Evolutionary conservation across 2,888 invertebrate genomes (phyloP).

Genomic region (Drosophila fungiperda): DNA sequence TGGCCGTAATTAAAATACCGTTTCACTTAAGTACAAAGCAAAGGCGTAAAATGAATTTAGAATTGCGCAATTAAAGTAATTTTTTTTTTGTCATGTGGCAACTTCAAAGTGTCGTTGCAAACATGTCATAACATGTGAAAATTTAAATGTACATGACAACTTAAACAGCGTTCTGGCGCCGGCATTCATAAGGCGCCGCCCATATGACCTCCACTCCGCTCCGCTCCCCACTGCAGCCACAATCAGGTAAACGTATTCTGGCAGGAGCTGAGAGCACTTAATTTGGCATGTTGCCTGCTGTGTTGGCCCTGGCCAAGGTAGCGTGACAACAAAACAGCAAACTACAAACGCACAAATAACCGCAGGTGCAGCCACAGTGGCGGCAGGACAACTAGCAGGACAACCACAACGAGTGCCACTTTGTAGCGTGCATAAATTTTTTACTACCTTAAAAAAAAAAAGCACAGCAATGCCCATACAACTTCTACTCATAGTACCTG

Average conservation of each 20-base stretch:
- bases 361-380: constrained; percentile 69
- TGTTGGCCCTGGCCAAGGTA: constrained; percentile 50
- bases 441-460: constrained; percentile 50
- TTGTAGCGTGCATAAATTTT: constrained; percentile 69
- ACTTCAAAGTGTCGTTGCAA: constrained; percentile 60
- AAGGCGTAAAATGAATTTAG: background rate
- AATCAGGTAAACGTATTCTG: background rate
- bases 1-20: background rate
- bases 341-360: constrained; percentile 31
- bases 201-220: constrained; percentile 2
- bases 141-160: constrained; percentile 78
- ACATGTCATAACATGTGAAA: constrained; percentile 75
- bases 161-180: constrained; percentile 62
- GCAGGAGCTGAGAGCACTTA: constrained; percentile 62
- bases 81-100: constrained; percentile 11
- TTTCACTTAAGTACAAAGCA: background rate
- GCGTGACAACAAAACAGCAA: constrained; percentile 46
- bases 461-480: constrained; percentile 63
- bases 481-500: constrained; percentile 57
- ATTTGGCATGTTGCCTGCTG: constrained; percentile 73
- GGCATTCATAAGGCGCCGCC: constrained; percentile 29
- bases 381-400: constrained; percentile 57
- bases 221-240: background rate
- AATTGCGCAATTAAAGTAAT: constrained; percentile 4
- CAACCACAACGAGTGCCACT: constrained; percentile 60